These are phyloP conservation scores for Larimichthys crocea DNA, from an alignment of 2,113 vertebrate species.

Conservation along the genomic window DNA sequence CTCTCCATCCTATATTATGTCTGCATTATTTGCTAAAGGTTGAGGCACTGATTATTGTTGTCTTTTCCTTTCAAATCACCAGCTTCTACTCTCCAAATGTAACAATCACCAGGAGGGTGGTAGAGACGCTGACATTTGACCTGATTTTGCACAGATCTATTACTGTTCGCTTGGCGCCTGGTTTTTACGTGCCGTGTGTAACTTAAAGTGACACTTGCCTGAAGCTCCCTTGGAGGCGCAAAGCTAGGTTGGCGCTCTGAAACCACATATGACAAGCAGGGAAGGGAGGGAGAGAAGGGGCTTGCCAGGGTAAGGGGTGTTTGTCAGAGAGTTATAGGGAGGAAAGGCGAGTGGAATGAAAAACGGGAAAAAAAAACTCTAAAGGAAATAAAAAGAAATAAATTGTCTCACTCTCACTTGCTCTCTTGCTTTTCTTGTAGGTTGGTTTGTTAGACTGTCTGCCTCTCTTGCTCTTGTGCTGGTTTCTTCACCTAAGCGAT, in stretches of 20 bases:
- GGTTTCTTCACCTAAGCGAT: slow-evolving; percentile 36
- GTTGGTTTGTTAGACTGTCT: slow-evolving; percentile 36
- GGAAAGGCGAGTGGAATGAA: slow-evolving; percentile 14
- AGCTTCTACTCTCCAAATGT: slow-evolving; percentile 63
- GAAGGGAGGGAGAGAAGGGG: slow-evolving; percentile 55
- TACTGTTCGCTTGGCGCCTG: slow-evolving; percentile 91
- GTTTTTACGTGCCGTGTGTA: slow-evolving; percentile 90
- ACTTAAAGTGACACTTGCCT: slow-evolving; percentile 98
- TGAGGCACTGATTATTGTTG: slow-evolving; percentile 72
- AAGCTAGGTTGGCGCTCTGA: slow-evolving; percentile 90
- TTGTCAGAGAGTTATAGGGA: slow-evolving; percentile 39
- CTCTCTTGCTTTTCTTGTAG: slow-evolving; percentile 17
- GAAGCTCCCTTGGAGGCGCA: slow-evolving; percentile 91
- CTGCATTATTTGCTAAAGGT: slow-evolving; percentile 22
- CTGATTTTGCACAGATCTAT: slow-evolving; percentile 96
- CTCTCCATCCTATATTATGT: slow-evolving; percentile 3
- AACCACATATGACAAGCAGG: slow-evolving; percentile 91
- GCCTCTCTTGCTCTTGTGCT: slow-evolving; percentile 36
- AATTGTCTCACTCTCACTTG: slow-evolving; percentile 16
- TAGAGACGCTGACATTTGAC: slow-evolving; percentile 86
- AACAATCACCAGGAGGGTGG: slow-evolving; percentile 76
- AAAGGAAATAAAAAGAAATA: slow-evolving; percentile 38
- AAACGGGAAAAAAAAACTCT: slow-evolving; percentile 2
- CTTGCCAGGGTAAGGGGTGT: slow-evolving; percentile 59
- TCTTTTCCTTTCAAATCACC: slow-evolving; percentile 75